A percentile compares a stretch with the other conserved stretches of the same genome.
Conservation (phyloP, 2,113 vertebrate species). For the Sarotherodon lohbergeri region DNA sequence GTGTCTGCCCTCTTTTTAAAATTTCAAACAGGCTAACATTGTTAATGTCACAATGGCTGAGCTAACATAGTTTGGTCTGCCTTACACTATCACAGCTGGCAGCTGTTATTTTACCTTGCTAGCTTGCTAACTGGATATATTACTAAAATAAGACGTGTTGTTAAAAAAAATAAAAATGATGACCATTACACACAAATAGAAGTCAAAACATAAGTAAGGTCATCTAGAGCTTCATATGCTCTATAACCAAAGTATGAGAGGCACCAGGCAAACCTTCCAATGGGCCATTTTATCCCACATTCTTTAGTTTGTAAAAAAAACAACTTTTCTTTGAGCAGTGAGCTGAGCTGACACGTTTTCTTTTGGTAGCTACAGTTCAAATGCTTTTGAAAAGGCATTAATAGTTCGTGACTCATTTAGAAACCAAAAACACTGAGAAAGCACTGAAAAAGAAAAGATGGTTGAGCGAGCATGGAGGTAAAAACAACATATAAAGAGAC, state of each 20-base stretch:
- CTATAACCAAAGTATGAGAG: background rate
- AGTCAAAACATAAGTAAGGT: background rate
- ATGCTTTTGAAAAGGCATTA: background rate
- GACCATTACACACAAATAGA: background rate
- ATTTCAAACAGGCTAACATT: background rate
- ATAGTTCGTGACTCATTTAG: background rate
- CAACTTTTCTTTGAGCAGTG: background rate
- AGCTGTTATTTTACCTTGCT: background rate
- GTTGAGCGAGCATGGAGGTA: background rate
- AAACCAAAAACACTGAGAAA: background rate
- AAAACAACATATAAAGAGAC: background rate
- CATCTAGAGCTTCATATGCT: background rate
- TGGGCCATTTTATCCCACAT: background rate
- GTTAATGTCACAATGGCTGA: background rate
- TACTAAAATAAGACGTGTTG: fast-evolving
- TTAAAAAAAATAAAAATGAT: background rate
- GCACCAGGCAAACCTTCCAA: background rate
- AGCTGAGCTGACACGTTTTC: background rate
- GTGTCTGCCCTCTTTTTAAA: background rate
- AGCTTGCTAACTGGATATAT: background rate
- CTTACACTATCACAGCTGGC: fast-evolving
- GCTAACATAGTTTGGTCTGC: background rate
- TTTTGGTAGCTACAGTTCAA: background rate
- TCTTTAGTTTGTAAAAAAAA: background rate
- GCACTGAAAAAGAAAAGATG: background rate